Base-by-base conservation (phyloP, 2,797 vertebrate genomes). In the Lagodon rhomboides region DNA sequence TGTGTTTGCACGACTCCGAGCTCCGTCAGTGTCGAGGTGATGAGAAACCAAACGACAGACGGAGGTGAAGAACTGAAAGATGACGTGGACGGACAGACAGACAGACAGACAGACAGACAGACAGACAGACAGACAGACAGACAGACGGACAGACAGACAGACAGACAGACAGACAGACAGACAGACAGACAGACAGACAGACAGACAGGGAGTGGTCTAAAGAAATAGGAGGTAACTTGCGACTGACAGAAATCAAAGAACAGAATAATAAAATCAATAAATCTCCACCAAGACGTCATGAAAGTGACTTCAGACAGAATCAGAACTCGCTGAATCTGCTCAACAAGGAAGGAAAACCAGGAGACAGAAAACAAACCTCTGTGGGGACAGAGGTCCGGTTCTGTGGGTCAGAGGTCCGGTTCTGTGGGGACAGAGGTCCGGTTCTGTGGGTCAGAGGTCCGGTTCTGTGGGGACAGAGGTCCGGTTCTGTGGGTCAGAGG, bases 31-130 rank as follows among this genome's bases (percentile, higher is more conserved):
- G 81, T 68, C 12, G 53, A 79, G 63, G 56, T 56, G 74, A 88
- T 79, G 77, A 75, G 54, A 70, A 70, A 75, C 75, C 68, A 84
- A 73, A 81, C 68, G 44, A 80, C 64, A 77, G 76, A 75, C 67
- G 27, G 67, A 75, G 82, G 87, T 85, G 87, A 89, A 73, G 80
- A 85, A 85, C 73, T 55, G 61, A 86, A 69, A 38, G 74, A 85
- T 80, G 82, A 50, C 8, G 10, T 59, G 76, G 70, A 79, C 20
- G 8, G 23, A 66, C 2, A 63, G 41, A 56, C 1, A 44, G 12
- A 71, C 6, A 2, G 25, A 68, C 3, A 59, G 25, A 23, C 3
- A 61, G 46, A 75, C 8, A 66, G n/a, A 25, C 2, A 73, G 16
- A n/a, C 2, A 60, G 34, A 60, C 12, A 22, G 15, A n/a, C 9